A percentile compares a stretch with the other conserved stretches of the same genome.
Conservation (phyloP, 2,888 invertebrate species). For the Micoletzkya japonica region DNA sequence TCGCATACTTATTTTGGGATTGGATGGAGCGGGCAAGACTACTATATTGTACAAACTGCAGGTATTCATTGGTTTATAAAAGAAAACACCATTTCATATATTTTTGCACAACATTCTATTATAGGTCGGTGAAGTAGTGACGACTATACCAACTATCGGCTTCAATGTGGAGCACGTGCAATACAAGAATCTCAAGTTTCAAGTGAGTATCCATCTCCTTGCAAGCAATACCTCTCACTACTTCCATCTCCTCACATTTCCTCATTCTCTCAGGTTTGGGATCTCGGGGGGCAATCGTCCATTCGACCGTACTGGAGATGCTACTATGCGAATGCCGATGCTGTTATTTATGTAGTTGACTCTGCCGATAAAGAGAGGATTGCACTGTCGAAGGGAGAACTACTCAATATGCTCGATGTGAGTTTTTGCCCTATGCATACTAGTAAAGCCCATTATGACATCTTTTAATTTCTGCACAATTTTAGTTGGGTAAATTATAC, state of each 20-base stretch:
- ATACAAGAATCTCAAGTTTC: slow-evolving; percentile 96
- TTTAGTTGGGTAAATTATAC: neutral
- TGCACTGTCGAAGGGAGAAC: slow-evolving; percentile 96
- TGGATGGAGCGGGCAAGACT: slow-evolving; percentile 76
- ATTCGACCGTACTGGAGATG: slow-evolving; percentile 99
- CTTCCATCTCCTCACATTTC: neutral
- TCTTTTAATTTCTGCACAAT: neutral
- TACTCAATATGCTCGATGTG: slow-evolving; percentile 92
- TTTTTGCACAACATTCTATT: slow-evolving; percentile 65
- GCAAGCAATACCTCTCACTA: neutral
- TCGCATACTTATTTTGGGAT: slow-evolving; percentile 68
- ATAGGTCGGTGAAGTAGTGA: slow-evolving; percentile 97
- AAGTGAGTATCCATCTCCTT: slow-evolving; percentile 64
- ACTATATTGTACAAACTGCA: slow-evolving; percentile 81
- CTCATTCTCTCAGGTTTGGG: slow-evolving; percentile 75
- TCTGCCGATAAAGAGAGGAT: slow-evolving; percentile 96
- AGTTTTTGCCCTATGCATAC: neutral
- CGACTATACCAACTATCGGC: slow-evolving; percentile 90
- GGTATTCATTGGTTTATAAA: slow-evolving; percentile 34
- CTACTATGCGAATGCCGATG: slow-evolving; percentile 98
- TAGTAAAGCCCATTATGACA: neutral
- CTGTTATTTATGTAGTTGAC: slow-evolving; percentile 97
- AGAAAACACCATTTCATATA: neutral
- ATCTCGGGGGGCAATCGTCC: slow-evolving; percentile 95
- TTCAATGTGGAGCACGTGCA: slow-evolving; percentile 98